phyloP scores from a whole-genome alignment of 2,113 vertebrate species.

The Semnopithecus entellus region DNA sequence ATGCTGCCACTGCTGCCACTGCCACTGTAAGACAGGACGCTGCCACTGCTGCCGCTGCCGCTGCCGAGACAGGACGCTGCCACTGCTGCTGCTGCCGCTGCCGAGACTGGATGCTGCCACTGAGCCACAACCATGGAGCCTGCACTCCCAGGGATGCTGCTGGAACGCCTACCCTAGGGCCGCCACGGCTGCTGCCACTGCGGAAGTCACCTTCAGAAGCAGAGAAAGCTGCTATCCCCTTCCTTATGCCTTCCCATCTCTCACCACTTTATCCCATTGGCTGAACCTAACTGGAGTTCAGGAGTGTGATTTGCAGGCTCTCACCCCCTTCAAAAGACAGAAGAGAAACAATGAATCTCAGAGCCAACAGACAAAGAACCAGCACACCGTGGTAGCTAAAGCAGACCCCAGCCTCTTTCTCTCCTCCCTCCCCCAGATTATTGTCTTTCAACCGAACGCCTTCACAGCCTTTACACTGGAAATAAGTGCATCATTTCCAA shows the following conservation, averaged over 20 bases:
- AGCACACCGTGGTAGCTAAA: rapidly evolving
- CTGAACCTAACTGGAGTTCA: neutral
- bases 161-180: neutral
- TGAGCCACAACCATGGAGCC: neutral
- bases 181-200: neutral
- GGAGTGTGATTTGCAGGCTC: neutral
- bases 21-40: too few relatives aligned
- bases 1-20: too few relatives aligned
- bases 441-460: neutral
- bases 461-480: neutral
- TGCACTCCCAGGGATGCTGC: rapidly evolving
- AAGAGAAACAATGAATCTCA: neutral
- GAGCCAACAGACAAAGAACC: neutral
- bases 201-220: neutral
- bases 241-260: neutral
- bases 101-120: too few relatives aligned
- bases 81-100: too few relatives aligned
- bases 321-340: neutral
- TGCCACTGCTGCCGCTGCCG: too few relatives aligned
- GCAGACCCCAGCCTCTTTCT: neutral
- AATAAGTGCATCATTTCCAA: neutral
- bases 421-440: rapidly evolving
- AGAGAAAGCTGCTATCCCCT: neutral
- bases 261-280: neutral
- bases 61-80: too few relatives aligned